These are phyloP conservation scores for Sylvia atricapilla DNA, from an alignment of 2,113 vertebrate species.

Conservation along the genomic window DNA sequence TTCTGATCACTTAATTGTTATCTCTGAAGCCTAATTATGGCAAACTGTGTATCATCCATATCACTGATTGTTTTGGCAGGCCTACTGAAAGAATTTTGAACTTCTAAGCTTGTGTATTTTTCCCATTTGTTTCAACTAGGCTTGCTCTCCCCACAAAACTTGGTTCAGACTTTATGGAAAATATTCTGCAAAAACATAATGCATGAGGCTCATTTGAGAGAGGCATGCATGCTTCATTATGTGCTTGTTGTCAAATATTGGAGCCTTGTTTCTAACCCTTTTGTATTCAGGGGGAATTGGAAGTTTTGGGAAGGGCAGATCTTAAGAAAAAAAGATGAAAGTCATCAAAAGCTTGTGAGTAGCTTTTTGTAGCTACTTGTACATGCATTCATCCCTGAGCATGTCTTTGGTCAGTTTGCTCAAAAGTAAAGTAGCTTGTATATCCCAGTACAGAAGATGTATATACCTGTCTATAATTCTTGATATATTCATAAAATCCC, in stretches of 20 bases:
- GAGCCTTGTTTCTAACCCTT: background rate
- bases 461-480: background rate
- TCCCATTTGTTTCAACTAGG: background rate
- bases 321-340: background rate
- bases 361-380: background rate
- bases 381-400: background rate
- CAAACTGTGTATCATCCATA: slow-evolving; percentile 18
- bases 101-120: background rate
- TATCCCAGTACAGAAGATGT: background rate
- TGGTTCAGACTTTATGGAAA: background rate
- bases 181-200: background rate
- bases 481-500: background rate
- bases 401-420: background rate
- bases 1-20: slow-evolving; percentile 60
- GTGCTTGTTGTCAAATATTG: background rate
- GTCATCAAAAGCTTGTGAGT: background rate
- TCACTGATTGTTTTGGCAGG: slow-evolving; percentile 15
- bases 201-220: background rate
- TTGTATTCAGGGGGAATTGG: background rate
- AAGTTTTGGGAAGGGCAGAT: background rate
- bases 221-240: background rate
- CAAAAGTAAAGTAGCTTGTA: background rate
- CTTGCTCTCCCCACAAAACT: background rate
- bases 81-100: background rate
- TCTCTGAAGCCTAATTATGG: slow-evolving; percentile 38